These are phyloP conservation scores for Rhodinocichla rosea DNA, from an alignment of 2,113 vertebrate genomes.

Conservation along the genomic window DNA sequence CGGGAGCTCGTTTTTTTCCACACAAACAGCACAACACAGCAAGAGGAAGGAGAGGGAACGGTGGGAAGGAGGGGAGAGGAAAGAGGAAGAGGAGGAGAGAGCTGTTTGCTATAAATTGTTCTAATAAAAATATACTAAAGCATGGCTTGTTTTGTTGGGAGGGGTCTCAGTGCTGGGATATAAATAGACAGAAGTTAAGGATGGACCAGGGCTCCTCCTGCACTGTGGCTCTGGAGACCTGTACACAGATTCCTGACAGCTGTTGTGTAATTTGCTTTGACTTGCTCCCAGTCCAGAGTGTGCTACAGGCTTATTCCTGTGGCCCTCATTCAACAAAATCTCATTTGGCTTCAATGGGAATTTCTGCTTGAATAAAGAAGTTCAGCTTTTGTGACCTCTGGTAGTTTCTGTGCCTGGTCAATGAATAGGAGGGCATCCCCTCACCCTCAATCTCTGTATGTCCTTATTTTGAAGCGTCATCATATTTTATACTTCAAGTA, in stretches of 20 bases:
- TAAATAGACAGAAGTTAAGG: conserved; percentile 48
- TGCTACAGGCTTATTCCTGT: not conserved
- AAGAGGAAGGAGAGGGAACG: conserved; percentile 23
- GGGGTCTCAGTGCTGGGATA: conserved; percentile 6
- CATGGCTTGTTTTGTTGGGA: conserved; percentile 34
- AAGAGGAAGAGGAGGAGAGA: conserved; percentile 21
- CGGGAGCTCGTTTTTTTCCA: conserved; percentile 23
- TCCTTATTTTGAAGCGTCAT: not conserved
- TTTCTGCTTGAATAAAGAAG: not conserved
- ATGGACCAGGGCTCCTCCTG: conserved; percentile 30
- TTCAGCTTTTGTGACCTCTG: conserved; percentile 24
- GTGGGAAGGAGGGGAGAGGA: not conserved
- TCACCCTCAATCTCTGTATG: not conserved
- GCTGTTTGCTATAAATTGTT: conserved; percentile 25
- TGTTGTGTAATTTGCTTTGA: conserved; percentile 58
- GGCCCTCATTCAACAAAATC: not conserved
- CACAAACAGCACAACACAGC: conserved; percentile 68
- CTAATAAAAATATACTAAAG: conserved; percentile 22
- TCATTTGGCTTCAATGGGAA: conserved; percentile 7
- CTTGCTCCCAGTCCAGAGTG: conserved; percentile 15
- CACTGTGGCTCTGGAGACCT: not conserved
- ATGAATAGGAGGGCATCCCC: not conserved
- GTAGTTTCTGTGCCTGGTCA: not conserved
- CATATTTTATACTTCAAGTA: not conserved
- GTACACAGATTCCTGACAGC: not conserved